Percentiles rank a stretch among this genome's conserved stretches.
These are phyloP conservation scores for Trichoplusia ni DNA, from an alignment of 1,140 invertebrate genomes.

Conservation along the genomic window DNA sequence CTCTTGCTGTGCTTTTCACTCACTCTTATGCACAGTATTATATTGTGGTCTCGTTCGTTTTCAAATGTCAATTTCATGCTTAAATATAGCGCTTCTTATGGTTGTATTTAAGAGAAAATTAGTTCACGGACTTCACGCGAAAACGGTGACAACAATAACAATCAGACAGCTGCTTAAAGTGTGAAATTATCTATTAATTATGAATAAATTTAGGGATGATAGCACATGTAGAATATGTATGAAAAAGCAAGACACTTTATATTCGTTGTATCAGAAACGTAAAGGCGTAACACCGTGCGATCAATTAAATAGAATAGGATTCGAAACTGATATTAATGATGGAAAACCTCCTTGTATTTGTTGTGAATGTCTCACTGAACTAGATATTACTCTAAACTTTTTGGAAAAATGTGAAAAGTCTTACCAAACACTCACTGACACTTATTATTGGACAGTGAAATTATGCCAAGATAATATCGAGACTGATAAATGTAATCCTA, in stretches of 20 bases:
- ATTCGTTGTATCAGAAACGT: slow-evolving; percentile 40
- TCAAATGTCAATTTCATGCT: too few species aligned
- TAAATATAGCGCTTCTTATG: too few species aligned
- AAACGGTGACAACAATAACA: neutral
- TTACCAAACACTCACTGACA: slow-evolving; percentile 36
- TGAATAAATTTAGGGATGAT: slow-evolving; percentile 22
- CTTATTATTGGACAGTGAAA: neutral
- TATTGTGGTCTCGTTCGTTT: too few species aligned
- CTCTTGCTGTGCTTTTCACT: too few species aligned
- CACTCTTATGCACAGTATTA: too few species aligned
- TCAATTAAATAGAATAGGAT: slow-evolving; percentile 42
- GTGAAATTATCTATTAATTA: neutral
- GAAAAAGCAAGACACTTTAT: slow-evolving; percentile 34
- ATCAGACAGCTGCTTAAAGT: neutral
- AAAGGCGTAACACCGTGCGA: slow-evolving; percentile 41
- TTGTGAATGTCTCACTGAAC: slow-evolving; percentile 44
- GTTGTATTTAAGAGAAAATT: too few species aligned
- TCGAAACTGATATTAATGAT: slow-evolving; percentile 37
- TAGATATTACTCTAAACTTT: slow-evolving; percentile 48
- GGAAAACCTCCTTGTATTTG: slow-evolving; percentile 45
- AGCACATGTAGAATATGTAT: slow-evolving; percentile 52
- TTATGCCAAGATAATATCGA: neutral
- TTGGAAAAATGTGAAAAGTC: slow-evolving; percentile 52
- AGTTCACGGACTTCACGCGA: too few species aligned
- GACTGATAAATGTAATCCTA: neutral